Evolutionary conservation across 2,113 vertebrate species (phyloP).

Genomic region (Manacus vitellinus): DNA sequence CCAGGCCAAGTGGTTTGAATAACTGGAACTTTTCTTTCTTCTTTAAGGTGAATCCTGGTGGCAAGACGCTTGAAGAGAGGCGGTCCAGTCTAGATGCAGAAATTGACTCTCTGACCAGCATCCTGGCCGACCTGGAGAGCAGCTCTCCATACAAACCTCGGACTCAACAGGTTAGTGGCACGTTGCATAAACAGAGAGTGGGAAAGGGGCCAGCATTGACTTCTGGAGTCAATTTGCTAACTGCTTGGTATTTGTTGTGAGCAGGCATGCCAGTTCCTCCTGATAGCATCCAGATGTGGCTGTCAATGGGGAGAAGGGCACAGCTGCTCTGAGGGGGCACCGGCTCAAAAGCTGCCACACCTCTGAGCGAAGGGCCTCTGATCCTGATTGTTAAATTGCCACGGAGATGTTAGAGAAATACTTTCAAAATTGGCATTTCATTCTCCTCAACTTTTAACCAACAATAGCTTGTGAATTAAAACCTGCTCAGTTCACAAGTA

Average conservation of each 20-base stretch:
- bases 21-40: background rate
- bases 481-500: background rate
- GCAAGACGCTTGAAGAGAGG: slow-evolving; percentile 91
- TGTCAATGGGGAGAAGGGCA: background rate
- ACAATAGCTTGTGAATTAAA: background rate
- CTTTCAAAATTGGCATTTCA: background rate
- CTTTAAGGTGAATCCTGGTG: slow-evolving; percentile 80
- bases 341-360: background rate
- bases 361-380: background rate
- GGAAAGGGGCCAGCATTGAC: background rate
- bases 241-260: slow-evolving; percentile 8
- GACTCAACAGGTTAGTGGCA: slow-evolving; percentile 80
- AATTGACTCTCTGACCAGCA: slow-evolving; percentile 96
- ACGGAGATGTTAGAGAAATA: background rate
- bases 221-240: slow-evolving; percentile 55
- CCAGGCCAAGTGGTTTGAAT: background rate
- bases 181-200: background rate
- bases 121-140: slow-evolving; percentile 94
- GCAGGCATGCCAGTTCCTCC: slow-evolving; percentile 10
- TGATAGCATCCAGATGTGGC: slow-evolving; percentile 66
- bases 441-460: background rate
- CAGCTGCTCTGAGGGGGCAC: slow-evolving; percentile 16
- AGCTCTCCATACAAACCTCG: slow-evolving; percentile 94
- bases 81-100: slow-evolving; percentile 95
- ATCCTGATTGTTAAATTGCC: background rate